These are phyloP conservation scores for Macroramphosus scolopax DNA, from an alignment of 2,797 vertebrate species.

Conservation along the genomic window DNA sequence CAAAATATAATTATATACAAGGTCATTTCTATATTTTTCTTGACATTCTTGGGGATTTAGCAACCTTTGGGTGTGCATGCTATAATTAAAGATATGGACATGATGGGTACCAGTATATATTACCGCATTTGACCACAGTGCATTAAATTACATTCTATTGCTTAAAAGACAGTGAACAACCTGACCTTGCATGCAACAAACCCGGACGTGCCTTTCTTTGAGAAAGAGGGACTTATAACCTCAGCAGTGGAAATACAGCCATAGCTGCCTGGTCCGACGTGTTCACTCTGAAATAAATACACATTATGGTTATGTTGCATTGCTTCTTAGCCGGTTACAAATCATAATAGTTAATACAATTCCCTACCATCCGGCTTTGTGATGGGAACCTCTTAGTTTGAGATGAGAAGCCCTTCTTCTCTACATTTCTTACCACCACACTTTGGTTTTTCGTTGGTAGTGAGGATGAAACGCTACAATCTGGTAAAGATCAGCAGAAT, in stretches of 20 bases:
- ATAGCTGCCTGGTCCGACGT: conserved; percentile 79
- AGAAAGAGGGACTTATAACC: conserved; percentile 74
- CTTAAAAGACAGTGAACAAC: background rate
- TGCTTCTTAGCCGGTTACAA: background rate
- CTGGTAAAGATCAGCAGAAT: background rate
- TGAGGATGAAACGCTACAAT: conserved; percentile 36
- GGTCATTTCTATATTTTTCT: background rate
- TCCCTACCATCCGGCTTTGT: conserved; percentile 60
- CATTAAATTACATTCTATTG: background rate
- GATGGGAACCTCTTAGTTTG: conserved; percentile 74
- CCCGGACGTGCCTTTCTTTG: conserved; percentile 78
- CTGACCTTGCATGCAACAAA: conserved; percentile 81
- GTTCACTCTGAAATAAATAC: conserved; percentile 72
- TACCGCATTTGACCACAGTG: no score
- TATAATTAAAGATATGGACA: no score
- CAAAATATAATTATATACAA: background rate
- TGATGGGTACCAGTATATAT: no score
- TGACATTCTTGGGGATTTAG: background rate
- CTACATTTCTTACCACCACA: conserved; percentile 45
- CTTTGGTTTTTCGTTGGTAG: conserved; percentile 66
- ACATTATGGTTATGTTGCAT: background rate
- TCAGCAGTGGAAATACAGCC: conserved; percentile 53
- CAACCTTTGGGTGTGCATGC: no score
- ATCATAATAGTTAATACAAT: background rate
- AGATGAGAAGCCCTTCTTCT: conserved; percentile 74